Conservation (phyloP, 2,113 vertebrate genomes). For the Gallinago media region DNA sequence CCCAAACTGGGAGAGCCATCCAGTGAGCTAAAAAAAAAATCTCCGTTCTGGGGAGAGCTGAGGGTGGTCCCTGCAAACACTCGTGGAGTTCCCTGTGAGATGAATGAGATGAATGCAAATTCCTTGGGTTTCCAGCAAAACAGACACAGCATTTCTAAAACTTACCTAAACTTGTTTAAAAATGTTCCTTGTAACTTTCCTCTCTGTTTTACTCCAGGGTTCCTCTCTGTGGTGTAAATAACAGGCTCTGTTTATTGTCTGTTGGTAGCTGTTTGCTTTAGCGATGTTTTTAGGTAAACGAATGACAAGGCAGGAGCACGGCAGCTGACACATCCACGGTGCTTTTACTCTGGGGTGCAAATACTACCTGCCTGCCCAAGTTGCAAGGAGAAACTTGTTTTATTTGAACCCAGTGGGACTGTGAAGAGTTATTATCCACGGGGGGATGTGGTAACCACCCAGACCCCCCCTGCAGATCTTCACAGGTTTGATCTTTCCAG, state of each 20-base stretch:
- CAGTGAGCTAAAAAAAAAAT: neutral
- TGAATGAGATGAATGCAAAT: neutral
- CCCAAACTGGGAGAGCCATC: neutral
- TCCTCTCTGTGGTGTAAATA: neutral
- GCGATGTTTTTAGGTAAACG: neutral
- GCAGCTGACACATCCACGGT: rapidly evolving
- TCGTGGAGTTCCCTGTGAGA: rapidly evolving
- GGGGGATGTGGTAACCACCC: neutral
- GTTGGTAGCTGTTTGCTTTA: neutral
- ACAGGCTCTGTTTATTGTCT: rapidly evolving
- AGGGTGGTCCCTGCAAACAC: rapidly evolving
- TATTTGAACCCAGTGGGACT: neutral
- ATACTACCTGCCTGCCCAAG: neutral
- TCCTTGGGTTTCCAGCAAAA: neutral
- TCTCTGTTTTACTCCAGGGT: neutral
- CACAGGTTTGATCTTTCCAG: neutral
- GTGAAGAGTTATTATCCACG: neutral
- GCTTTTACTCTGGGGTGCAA: neutral
- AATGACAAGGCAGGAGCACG: neutral
- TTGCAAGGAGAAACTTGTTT: neutral
- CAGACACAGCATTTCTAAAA: neutral
- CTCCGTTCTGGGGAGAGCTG: neutral
- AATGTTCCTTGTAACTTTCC: rapidly evolving
- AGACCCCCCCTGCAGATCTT: neutral
- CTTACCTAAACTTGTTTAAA: neutral